phyloP scores from a whole-genome alignment of 2,797 vertebrate genomes.

The Amphiprion clarkii region DNA sequence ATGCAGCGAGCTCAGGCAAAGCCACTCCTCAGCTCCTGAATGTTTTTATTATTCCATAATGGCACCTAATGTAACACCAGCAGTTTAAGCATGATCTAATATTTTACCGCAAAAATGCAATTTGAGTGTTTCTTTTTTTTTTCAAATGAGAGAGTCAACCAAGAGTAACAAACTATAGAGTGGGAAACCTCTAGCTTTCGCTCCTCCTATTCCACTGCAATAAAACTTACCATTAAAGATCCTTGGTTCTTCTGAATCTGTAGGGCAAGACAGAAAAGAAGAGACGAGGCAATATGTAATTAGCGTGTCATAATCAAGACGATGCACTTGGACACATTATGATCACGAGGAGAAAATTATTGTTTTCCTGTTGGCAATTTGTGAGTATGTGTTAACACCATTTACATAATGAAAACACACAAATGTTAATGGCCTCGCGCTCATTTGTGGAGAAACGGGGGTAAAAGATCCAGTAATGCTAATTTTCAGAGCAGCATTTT shows the following conservation, averaged over 20 bases:
- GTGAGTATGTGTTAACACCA: constrained; percentile 99
- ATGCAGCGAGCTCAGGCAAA: constrained; percentile 93
- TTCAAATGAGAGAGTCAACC: constrained; percentile 94
- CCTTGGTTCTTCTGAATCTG: constrained; percentile 99
- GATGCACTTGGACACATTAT: constrained; percentile 99
- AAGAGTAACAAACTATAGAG: constrained; percentile 91
- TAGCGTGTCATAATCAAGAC: constrained; percentile 99
- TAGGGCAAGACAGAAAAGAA: constrained; percentile 78
- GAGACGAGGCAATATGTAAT: constrained; percentile 95
- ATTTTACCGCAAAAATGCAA: constrained; percentile 93
- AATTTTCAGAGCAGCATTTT: constrained; percentile 92
- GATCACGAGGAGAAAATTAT: constrained; percentile 99
- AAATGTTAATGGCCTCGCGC: constrained; percentile 99
- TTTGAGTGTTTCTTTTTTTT: constrained; percentile 91
- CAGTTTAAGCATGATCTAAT: constrained; percentile 93
- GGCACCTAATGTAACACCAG: constrained; percentile 95
- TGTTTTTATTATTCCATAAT: constrained; percentile 97
- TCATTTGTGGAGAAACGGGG: constrained; percentile 95
- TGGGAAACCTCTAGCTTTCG: constrained; percentile 75
- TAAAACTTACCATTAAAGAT: constrained; percentile 99
- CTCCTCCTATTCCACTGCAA: constrained; percentile 81
- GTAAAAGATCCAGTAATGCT: constrained; percentile 96
- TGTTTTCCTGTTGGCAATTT: constrained; percentile 99
- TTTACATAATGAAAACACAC: constrained; percentile 99
- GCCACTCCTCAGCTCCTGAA: constrained; percentile 87